Base-by-base conservation (phyloP, 2,888 invertebrate genomes). In the Amorpha juglandis region DNA sequence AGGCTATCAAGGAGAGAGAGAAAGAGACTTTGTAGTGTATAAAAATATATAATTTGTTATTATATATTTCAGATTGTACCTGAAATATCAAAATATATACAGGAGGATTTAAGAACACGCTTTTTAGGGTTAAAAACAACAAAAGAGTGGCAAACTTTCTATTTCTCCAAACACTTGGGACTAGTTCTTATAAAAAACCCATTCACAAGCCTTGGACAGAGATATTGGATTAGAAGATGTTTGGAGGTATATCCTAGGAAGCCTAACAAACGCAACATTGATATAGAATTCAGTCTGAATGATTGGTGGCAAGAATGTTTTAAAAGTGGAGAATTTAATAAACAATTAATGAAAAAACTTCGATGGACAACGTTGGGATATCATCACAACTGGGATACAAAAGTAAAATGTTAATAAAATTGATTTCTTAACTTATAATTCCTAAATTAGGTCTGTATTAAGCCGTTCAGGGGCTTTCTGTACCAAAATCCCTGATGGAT, bases 341-440 rank as follows among this genome's bases (percentile, higher is more conserved):
- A 86, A 78, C 75, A 82, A 73, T 69, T 93, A 74, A 78, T 84
- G 68, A 92, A 89, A 69, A 92, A 93, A 68, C 87, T 99, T 75
- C 93, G 99, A 76, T 99, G 99, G 99, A 95, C 97, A 0, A 99
- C 99, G 0, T 89, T 99, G 47, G 99, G 99, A 14, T 99, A 99
- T 84, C 99, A 99, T 89, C 99, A 99, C 88, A 96, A 99, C 86
- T 99, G 99, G 99, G 96, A 98, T 79, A 97, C 98, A 65, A 99
- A 99, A 94, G 95, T 96, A 91, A 91, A 89, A 79, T 79, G 77
- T 79, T 79, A 78, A 78, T 83, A 77, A 76, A 74, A 52, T 67
- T 74, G 71, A 51, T 70, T 69, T 70, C 68, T 77, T 16, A n/a
- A 35, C 16, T 9, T 38, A 7, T 38, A n/a, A n/a, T n/a, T n/a